Evolutionary conservation across 2,888 invertebrate species (phyloP).

Genomic region (Eilema depressum): DNA sequence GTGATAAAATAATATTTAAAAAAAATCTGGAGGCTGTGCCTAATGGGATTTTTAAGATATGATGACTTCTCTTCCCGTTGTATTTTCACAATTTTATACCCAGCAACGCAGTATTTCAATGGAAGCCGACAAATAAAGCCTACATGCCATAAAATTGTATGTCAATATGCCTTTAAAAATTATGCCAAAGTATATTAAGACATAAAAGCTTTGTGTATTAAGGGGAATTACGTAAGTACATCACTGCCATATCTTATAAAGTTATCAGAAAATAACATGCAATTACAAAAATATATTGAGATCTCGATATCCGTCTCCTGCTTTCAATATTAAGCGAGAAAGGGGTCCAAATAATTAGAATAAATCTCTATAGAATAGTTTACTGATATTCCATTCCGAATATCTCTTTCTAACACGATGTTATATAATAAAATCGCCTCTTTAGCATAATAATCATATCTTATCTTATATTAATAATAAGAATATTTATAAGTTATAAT

Average conservation of each 20-base stretch:
- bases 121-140: no score
- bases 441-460: conserved; percentile 15
- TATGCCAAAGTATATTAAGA: not conserved
- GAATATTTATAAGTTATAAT: conserved; percentile 2
- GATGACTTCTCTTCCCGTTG: not conserved
- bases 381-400: conserved; percentile 25
- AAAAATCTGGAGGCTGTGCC: not conserved
- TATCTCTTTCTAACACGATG: conserved; percentile 1
- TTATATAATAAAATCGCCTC: conserved; percentile 7
- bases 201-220: not conserved
- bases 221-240: not conserved
- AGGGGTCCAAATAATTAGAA: conserved; percentile 51
- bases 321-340: conserved; percentile 24
- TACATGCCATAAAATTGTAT: not conserved
- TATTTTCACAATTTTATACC: not conserved
- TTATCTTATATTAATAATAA: conserved; percentile 3
- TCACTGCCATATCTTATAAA: not conserved
- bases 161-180: not conserved
- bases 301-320: conserved; percentile 16
- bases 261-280: not conserved
- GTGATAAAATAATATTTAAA: no score
- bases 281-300: not conserved
- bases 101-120: not conserved
- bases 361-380: conserved; percentile 28
- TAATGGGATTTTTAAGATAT: not conserved